Evolutionary conservation across 2,797 vertebrate species (phyloP), one percentile per base, ranked within the genome.

Genomic region (Lagocephalus sceleratus): DNA sequence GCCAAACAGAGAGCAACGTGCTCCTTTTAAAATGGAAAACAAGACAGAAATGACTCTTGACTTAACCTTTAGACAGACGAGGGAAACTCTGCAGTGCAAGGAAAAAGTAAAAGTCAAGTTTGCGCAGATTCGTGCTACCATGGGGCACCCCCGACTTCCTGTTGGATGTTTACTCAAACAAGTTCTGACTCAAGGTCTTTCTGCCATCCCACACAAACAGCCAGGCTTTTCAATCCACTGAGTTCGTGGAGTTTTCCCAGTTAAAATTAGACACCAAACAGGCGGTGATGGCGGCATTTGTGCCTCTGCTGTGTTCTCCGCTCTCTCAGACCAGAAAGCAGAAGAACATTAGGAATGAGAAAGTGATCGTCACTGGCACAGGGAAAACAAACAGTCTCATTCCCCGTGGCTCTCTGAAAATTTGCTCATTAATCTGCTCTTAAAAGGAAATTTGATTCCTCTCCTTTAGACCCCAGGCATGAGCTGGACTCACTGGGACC

Each of bases 301-400:
- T 35, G 32, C 32, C 48, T 60, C 52, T 44, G 1, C 20, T 23
- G 6, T 16, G 15, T 54, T 66, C 20, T 39, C 9, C 14, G n/a
- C n/a, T 51, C 60, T 68, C 56, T 73, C 51, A 60, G 62, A 65
- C 45, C 54, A 44, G 51, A 71, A 73, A 75, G 63, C 60, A 55
- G 32, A 61, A 49, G 68, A 60, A 68, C 64, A 47, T 81, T 82
- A 71, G 62, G 50, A 61, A 58, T 54, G 46, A 66, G 70, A 68
- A 63, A 67, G 8, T 6, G 52, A 74, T 64, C 19, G 55, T 71
- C 54, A 46, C 51, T 51, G 42, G 50, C 54, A 41, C 65, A 69
- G 50, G 54, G 58, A 73, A 81, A 87, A 83, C 76, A 85, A 85
- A 85, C 78, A 79, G 58, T 54, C 20, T 20, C 25, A 23, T 66